phyloP scores from a whole-genome alignment of 1,140 invertebrate species.

The Rhagoletis zephyria region DNA sequence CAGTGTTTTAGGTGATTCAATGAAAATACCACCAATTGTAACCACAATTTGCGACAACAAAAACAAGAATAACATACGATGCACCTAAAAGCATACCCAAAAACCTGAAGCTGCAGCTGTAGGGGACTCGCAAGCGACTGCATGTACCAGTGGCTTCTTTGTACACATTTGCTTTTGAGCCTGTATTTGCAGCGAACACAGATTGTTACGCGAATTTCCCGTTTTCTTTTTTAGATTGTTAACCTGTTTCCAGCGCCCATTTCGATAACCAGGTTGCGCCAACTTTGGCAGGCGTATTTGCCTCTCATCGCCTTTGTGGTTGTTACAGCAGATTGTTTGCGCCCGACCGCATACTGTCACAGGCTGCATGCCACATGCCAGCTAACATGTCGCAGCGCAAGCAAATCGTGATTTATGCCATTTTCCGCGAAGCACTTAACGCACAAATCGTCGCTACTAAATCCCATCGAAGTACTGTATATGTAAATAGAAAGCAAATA shows the following conservation, averaged over 20 bases:
- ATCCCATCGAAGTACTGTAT: constrained; percentile 26
- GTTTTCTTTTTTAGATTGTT: neutral
- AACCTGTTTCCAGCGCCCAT: neutral
- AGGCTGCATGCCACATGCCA: constrained; percentile 33
- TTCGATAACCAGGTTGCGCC: neutral
- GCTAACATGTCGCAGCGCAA: neutral
- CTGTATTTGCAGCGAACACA: neutral
- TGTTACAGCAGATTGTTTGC: constrained; percentile 14
- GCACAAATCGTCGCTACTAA: constrained; percentile 44
- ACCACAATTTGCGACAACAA: neutral
- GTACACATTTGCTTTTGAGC: neutral
- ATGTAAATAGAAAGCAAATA: neutral
- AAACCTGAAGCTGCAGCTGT: neutral
- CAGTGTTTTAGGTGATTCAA: neutral
- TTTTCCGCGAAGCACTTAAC: constrained; percentile 45
- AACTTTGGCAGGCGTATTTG: neutral
- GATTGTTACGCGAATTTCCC: neutral
- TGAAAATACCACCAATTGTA: constrained; percentile 13
- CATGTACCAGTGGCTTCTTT: neutral
- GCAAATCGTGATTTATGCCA: constrained; percentile 51
- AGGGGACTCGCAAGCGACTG: neutral
- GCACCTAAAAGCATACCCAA: constrained; percentile 27
- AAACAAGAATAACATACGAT: neutral
- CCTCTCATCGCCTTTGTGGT: constrained; percentile 7
- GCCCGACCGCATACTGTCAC: constrained; percentile 1